phyloP scores from a whole-genome alignment of 2,113 vertebrate species.

The Pterophyllum scalare region DNA sequence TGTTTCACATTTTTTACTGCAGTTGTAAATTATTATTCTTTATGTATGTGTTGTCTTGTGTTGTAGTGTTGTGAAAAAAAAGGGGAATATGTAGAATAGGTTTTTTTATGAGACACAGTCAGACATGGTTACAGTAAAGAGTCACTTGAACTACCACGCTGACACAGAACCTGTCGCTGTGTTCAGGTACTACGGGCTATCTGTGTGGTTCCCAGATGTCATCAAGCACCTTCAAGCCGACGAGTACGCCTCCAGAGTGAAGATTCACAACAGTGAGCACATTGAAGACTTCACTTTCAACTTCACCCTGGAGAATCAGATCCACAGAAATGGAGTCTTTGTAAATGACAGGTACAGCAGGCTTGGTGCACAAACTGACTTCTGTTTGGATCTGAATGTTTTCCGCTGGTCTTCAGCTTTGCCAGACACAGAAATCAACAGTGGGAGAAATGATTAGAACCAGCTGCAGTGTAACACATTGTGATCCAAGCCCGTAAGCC shows the following conservation, averaged over 20 bases:
- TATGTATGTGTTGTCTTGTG: too few species aligned
- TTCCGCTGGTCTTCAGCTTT: neutral
- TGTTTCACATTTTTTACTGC: too few species aligned
- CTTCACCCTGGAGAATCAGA: slow-evolving; percentile 97
- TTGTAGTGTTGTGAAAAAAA: too few species aligned
- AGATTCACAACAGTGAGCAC: slow-evolving; percentile 85
- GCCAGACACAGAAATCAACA: neutral
- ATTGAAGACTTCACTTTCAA: slow-evolving; percentile 92
- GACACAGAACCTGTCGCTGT: neutral
- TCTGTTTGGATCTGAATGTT: neutral
- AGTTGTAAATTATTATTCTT: too few species aligned
- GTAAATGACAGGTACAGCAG: slow-evolving; percentile 89
- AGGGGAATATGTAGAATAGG: too few species aligned
- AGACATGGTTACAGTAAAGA: neutral
- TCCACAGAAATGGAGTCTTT: slow-evolving; percentile 91
- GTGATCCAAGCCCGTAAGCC: neutral
- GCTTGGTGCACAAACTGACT: neutral
- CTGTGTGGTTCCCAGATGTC: slow-evolving; percentile 98
- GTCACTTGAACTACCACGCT: too few species aligned
- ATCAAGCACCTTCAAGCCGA: slow-evolving; percentile 96
- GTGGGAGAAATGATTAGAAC: neutral
- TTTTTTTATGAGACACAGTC: too few species aligned
- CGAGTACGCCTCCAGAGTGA: slow-evolving; percentile 89
- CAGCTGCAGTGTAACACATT: neutral
- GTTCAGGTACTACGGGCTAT: slow-evolving; percentile 94